Conservation (phyloP, 92 coral and sea anemone genomes). For the Isaurus tuberculatus region DNA sequence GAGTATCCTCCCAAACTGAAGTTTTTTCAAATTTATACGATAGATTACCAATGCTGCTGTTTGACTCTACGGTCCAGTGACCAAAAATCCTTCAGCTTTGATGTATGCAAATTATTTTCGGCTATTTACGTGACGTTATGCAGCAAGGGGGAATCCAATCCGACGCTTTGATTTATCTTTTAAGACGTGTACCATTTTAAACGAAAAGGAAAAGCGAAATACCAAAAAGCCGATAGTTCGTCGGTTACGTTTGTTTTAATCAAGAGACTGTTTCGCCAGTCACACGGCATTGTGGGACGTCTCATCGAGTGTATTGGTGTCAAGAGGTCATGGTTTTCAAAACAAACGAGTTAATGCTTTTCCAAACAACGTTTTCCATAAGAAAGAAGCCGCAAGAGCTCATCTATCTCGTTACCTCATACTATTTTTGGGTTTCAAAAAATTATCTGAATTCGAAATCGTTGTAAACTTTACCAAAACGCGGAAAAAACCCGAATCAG, state of each 20-base stretch:
- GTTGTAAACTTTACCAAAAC: not conserved
- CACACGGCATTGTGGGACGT: slow-evolving; percentile 38
- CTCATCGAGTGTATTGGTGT: not conserved
- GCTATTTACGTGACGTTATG: slow-evolving; percentile 29
- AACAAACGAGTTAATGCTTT: slow-evolving; percentile 9
- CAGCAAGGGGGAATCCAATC: slow-evolving; percentile 7
- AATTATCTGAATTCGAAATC: not conserved
- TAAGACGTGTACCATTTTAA: not conserved
- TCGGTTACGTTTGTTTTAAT: not conserved
- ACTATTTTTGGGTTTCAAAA: not conserved
- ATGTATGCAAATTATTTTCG: slow-evolving; percentile 45
- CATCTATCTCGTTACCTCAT: not conserved
- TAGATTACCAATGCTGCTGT: slow-evolving; percentile 12
- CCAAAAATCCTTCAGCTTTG: slow-evolving; percentile 6
- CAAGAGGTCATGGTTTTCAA: slow-evolving; percentile 1
- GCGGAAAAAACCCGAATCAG: not conserved
- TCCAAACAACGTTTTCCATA: slow-evolving; percentile 27
- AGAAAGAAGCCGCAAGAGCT: slow-evolving; percentile 1
- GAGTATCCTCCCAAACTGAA: not conserved
- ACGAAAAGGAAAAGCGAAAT: not conserved
- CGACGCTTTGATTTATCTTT: not conserved
- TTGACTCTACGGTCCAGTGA: slow-evolving; percentile 31
- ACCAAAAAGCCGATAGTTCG: not conserved
- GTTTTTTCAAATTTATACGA: no score
- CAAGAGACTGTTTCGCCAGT: not conserved